Percentiles rank a stretch among this genome's conserved stretches.
Evolutionary conservation across 2,797 vertebrate genomes (phyloP).

Genomic region (Myripristis murdjan): DNA sequence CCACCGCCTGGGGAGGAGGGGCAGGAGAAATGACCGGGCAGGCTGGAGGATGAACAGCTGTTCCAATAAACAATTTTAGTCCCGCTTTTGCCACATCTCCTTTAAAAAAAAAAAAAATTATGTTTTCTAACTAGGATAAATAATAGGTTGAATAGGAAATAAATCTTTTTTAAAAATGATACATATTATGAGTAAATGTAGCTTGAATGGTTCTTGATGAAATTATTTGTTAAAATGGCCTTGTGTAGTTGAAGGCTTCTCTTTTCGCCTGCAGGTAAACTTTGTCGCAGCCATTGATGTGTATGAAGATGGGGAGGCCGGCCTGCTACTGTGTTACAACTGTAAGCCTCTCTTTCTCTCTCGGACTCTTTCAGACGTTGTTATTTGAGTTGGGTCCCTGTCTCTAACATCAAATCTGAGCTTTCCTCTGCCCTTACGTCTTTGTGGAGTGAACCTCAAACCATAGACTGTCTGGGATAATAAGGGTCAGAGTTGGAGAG

Average conservation of each 20-base stretch:
- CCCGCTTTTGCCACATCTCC: conserved; percentile 7
- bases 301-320: conserved; percentile 98
- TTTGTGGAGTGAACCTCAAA: conserved; percentile 35
- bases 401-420: conserved; percentile 33
- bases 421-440: neutral
- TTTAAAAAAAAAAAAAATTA: conserved; percentile 2
- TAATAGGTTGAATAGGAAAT: conserved; percentile 5
- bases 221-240: conserved; percentile 33
- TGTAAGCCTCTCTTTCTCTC: conserved; percentile 88
- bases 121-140: neutral
- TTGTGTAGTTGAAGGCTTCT: conserved; percentile 22
- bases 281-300: conserved; percentile 98
- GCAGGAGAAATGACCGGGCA: conserved; percentile 14
- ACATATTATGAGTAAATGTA: conserved; percentile 9
- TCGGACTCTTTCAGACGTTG: conserved; percentile 26
- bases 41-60: conserved; percentile 49
- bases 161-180: neutral
- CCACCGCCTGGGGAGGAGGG: conserved; percentile 36
- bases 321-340: conserved; percentile 96
- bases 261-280: conserved; percentile 91
- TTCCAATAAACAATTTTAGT: conserved; percentile 34
- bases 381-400: conserved; percentile 24
- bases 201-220: conserved; percentile 9
- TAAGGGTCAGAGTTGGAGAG: neutral
- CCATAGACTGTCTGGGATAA: conserved; percentile 19